These are phyloP conservation scores for Acanthisitta chloris DNA, from an alignment of 2,113 vertebrate genomes.

Conservation along the genomic window DNA sequence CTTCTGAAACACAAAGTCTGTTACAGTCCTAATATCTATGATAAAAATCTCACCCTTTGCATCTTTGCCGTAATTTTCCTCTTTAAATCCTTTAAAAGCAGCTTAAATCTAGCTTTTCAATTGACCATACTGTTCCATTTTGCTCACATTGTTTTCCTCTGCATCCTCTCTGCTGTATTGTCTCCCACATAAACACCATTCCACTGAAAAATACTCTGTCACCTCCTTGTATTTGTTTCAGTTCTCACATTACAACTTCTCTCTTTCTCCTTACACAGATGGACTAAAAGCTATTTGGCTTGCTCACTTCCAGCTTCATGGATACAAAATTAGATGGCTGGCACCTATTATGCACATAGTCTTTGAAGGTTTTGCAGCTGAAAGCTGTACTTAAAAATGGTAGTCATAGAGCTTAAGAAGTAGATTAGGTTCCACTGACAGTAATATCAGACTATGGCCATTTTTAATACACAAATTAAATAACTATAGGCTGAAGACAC, in stretches of 20 bases:
- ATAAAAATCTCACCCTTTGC: neutral
- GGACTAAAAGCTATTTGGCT: neutral
- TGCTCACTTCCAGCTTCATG: neutral
- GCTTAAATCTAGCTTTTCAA: neutral
- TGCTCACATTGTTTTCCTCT: neutral
- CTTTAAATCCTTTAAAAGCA: neutral
- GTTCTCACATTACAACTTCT: neutral
- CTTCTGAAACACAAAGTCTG: neutral
- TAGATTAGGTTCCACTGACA: neutral
- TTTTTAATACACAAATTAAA: neutral
- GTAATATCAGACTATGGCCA: neutral
- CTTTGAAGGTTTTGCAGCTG: neutral
- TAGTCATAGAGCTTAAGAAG: neutral
- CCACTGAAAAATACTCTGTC: neutral
- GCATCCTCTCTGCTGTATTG: neutral
- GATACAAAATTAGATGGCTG: neutral
- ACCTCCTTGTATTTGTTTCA: neutral
- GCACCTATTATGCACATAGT: neutral
- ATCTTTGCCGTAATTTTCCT: neutral
- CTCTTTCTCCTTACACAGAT: neutral
- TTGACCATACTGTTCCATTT: neutral
- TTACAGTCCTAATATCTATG: neutral
- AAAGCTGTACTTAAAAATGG: neutral
- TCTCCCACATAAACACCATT: neutral
- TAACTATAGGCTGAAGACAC: neutral